Evolutionary conservation across 2,797 vertebrate genomes (phyloP), one percentile per base, ranked within the genome.

Genomic region (Alosa sapidissima): DNA sequence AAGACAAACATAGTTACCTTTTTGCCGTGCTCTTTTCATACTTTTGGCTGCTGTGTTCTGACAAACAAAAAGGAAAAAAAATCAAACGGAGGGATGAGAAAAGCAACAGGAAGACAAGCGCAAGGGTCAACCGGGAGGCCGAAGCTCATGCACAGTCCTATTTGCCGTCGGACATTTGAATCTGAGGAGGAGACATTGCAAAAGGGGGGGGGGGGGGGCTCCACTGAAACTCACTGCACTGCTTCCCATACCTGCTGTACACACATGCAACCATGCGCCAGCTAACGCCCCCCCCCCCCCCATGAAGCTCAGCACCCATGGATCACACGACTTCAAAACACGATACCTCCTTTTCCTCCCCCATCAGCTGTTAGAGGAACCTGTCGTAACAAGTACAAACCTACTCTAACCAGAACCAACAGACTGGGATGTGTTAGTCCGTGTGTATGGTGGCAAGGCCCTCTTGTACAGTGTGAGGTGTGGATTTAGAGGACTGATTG

Each of bases 131-230:
- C 85, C 68, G 2, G 85, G 90, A 88, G 88, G 87, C 92, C 89
- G 68, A 62, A 60, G 93, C 94, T 96, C 91, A 93, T 90, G 88
- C 86, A 93, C 93, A 89, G 95, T 93, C 95, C 95, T 75, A 97
- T 96, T 97, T 96, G 94, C 84, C 81, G 90, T 60, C 28, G 33
- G 33, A 45, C 68, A 75, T 75, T 75, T 75, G 93, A 89, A 84
- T 93, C 91, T 94, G 91, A 91, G 94, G 87, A 91, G 90, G 81
- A 68, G 68, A 33, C 68, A 75, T 28, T 11, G 33, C 33, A 81
- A 52, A n/a, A 28, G 28, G 54, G 5, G 10, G 82, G 68, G 54
- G 5, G 10, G 83, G 54, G 45, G 82, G 45, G 82, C 81, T 41
- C 86, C 51, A 87, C 88, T 93, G 91, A 91, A 92, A 72, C 94